Conservation (phyloP, 2,113 vertebrate genomes). For the Heterotis niloticus region DNA sequence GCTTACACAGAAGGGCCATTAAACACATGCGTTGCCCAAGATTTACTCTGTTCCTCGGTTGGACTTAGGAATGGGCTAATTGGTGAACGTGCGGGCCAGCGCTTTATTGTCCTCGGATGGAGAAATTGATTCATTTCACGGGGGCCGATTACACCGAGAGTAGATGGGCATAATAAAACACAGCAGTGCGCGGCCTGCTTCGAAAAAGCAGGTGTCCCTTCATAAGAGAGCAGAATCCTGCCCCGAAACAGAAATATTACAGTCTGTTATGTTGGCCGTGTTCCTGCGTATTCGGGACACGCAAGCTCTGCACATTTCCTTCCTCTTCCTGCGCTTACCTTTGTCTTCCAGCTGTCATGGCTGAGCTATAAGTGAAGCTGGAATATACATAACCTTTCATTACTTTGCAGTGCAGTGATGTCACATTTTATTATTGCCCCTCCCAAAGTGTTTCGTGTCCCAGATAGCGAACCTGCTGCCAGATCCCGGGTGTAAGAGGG, state of each 20-base stretch:
- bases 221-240: neutral
- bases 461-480: neutral
- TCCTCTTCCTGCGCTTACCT: neutral
- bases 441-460: neutral
- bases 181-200: neutral
- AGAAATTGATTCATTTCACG: constrained; percentile 14
- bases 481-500: neutral
- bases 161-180: neutral
- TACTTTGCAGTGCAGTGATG: neutral
- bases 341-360: neutral
- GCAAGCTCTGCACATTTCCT: neutral
- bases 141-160: neutral
- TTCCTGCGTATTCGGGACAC: neutral
- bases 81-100: neutral
- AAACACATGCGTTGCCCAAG: neutral
- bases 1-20: neutral
- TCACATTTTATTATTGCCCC: neutral
- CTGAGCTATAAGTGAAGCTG: neutral
- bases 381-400: neutral
- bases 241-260: neutral
- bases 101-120: constrained; percentile 7
- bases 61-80: constrained; percentile 1
- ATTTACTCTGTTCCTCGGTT: neutral
- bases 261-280: neutral
- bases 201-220: neutral